Conservation (phyloP, 1,140 invertebrate genomes). For the Anadara kagoshimensis region DNA sequence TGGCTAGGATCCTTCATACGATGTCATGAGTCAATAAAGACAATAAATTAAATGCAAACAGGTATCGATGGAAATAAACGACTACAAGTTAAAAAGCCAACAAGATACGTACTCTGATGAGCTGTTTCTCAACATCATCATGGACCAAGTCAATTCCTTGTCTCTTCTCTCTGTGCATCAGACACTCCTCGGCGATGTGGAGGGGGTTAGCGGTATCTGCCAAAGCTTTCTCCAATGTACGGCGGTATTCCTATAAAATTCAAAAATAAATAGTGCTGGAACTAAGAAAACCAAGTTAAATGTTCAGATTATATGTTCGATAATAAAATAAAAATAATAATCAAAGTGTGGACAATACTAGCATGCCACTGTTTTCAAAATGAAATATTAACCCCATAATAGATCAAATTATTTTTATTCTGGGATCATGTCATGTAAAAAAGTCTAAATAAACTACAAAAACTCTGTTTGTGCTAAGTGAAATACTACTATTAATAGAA, state of each 20-base stretch:
- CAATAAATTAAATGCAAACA: no score
- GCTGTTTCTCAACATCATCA: constrained; percentile 86
- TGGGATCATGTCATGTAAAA: no score
- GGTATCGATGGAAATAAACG: no score
- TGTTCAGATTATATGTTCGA: not conserved
- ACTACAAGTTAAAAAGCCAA: no score
- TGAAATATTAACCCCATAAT: not conserved
- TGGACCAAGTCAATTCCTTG: constrained; percentile 89
- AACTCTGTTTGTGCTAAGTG: no score
- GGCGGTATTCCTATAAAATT: constrained; percentile 81
- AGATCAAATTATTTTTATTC: not conserved
- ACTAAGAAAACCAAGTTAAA: no score
- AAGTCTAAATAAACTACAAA: no score
- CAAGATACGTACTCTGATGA: constrained; percentile 78
- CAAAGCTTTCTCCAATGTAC: constrained; percentile 87
- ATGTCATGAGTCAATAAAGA: no score
- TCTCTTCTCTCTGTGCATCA: constrained; percentile 91
- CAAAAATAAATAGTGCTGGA: not conserved
- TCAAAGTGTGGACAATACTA: not conserved
- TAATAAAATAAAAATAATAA: not conserved
- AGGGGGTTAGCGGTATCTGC: constrained; percentile 90
- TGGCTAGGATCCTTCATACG: no score
- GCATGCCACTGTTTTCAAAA: not conserved
- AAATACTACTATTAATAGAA: no score
- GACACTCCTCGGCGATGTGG: constrained; percentile 92